Conservation (phyloP, 1,140 invertebrate species). For the Anastrepha ludens region DNA sequence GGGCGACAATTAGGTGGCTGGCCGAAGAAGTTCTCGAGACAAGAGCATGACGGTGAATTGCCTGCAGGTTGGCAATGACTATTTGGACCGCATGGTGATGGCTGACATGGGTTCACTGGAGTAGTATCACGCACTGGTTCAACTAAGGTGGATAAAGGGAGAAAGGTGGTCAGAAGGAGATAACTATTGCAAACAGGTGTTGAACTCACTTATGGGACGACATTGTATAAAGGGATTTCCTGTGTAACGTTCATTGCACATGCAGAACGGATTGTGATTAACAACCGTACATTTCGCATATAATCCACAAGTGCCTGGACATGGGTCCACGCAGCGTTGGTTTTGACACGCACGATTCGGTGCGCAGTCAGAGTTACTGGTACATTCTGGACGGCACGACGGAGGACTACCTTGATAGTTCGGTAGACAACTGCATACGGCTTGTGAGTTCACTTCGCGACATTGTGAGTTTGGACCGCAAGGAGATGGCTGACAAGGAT, state of each 20-base stretch:
- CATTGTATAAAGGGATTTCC: constrained; percentile 79
- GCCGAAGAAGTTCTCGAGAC: constrained; percentile 79
- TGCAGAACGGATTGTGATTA: constrained; percentile 82
- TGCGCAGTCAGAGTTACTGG: constrained; percentile 80
- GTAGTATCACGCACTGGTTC: constrained; percentile 65
- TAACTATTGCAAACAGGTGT: background rate
- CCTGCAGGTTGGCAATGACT: constrained; percentile 80
- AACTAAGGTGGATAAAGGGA: constrained; percentile 59
- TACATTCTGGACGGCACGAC: constrained; percentile 80
- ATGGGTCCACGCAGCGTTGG: constrained; percentile 82
- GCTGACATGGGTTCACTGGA: constrained; percentile 80
- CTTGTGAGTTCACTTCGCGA: constrained; percentile 76
- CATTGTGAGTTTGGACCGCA: constrained; percentile 83
- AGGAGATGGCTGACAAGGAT: constrained; percentile 83
- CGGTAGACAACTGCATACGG: constrained; percentile 80
- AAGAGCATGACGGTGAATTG: constrained; percentile 79
- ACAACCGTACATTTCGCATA: constrained; percentile 79
- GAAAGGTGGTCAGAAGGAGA: background rate
- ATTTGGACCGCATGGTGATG: constrained; percentile 86
- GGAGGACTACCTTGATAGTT: constrained; percentile 80
- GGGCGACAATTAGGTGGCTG: constrained; percentile 81
- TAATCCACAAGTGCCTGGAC: constrained; percentile 81
- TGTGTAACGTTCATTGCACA: constrained; percentile 77
- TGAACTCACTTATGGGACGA: constrained; percentile 79
- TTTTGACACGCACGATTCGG: constrained; percentile 81